Evolutionary conservation across 2,797 vertebrate species (phyloP).

Genomic region (Micropoecilia bifurca): DNA sequence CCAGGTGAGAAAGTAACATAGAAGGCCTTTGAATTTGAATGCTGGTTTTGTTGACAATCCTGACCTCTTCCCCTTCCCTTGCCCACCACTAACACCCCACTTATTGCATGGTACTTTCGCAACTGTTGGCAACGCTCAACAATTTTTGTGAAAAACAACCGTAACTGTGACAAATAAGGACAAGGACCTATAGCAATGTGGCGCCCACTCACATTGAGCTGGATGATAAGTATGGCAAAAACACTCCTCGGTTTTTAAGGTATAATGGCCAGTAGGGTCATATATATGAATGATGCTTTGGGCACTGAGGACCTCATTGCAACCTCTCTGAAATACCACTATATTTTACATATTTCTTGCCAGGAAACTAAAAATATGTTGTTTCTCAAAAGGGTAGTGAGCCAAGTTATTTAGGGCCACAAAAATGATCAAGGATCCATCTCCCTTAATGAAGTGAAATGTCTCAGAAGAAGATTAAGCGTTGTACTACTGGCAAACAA

Average conservation of each 20-base stretch:
- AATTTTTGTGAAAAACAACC: neutral
- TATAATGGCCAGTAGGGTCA: neutral
- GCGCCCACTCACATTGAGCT: neutral
- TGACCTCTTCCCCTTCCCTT: no score
- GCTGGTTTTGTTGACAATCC: neutral
- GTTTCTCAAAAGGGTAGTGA: neutral
- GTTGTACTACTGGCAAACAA: neutral
- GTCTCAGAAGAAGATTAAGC: neutral
- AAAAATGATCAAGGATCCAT: neutral
- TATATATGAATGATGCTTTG: neutral
- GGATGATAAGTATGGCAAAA: neutral
- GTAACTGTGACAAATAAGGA: neutral
- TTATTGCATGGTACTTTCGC: neutral
- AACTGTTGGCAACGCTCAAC: neutral
- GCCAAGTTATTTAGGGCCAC: neutral
- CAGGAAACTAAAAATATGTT: neutral
- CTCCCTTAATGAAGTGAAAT: neutral
- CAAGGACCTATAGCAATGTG: neutral
- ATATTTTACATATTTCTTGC: neutral
- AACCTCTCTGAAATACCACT: neutral
- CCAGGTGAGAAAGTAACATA: slow-evolving; percentile 82
- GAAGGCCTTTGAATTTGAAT: neutral
- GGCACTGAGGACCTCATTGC: neutral
- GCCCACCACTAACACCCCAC: no score
- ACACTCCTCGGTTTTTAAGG: neutral